Conservation (phyloP, 2,113 vertebrate genomes). For the Burhinus bistriatus region DNA sequence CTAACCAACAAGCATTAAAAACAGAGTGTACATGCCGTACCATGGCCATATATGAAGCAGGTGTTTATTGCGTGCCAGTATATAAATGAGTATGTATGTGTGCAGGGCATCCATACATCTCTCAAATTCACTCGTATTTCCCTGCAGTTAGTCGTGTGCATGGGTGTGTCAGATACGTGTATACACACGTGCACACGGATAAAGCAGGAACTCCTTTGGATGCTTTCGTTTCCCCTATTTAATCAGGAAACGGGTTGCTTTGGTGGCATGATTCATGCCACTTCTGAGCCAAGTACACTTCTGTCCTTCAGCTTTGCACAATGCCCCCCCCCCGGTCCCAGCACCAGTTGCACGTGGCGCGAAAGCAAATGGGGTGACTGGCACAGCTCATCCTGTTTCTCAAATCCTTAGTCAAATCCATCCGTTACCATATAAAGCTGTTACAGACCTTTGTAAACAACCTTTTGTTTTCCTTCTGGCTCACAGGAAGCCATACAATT, state of each 20-base stretch:
- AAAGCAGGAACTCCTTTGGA: neutral
- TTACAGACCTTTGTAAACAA: neutral
- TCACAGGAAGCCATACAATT: neutral
- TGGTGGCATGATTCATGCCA: neutral
- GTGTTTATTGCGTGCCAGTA: neutral
- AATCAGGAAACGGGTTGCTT: neutral
- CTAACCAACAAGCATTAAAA: neutral
- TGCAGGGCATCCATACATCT: neutral
- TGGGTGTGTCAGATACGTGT: neutral
- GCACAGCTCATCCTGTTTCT: neutral
- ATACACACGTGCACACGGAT: fast-evolving
- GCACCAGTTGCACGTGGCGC: neutral
- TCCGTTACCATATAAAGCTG: neutral
- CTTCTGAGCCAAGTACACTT: neutral
- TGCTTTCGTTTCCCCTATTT: neutral
- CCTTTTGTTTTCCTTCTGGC: neutral
- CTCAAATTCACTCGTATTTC: neutral
- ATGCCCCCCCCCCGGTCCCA: neutral
- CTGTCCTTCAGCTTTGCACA: neutral
- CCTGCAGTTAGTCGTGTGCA: fast-evolving
- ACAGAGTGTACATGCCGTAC: fast-evolving
- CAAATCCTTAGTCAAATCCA: neutral
- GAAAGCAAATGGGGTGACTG: neutral
- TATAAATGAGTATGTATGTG: neutral
- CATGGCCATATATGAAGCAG: neutral